A percentile compares a stretch with the other conserved stretches of the same genome.
phyloP scores from a whole-genome alignment of 2,113 vertebrate genomes.

The Raja brachyura region DNA sequence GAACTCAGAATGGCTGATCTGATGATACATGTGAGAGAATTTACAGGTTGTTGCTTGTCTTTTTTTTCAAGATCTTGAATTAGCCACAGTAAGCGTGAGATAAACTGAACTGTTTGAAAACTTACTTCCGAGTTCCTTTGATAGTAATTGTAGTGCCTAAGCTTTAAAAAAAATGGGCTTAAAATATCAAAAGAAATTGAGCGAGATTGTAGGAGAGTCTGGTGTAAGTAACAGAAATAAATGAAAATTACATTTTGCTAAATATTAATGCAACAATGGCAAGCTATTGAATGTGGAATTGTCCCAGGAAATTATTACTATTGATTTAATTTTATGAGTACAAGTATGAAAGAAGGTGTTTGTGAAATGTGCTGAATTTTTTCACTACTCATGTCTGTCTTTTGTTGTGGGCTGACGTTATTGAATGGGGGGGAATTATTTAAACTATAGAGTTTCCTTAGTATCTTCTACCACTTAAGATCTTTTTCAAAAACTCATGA shows the following conservation, averaged over 20 bases:
- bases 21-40: conserved; percentile 36
- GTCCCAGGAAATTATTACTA: conserved; percentile 16
- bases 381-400: neutral
- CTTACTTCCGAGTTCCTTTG: conserved; percentile 6
- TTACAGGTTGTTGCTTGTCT: conserved; percentile 34
- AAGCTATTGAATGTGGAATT: conserved; percentile 31
- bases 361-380: neutral
- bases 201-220: neutral
- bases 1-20: conserved; percentile 36
- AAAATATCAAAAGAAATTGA: conserved; percentile 2
- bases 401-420: neutral
- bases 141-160: neutral
- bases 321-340: neutral
- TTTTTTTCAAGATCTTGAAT: conserved; percentile 34
- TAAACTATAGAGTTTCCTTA: neutral
- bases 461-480: neutral
- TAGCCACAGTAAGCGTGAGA: conserved; percentile 32
- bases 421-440: neutral
- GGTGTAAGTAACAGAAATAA: neutral
- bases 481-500: neutral
- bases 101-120: conserved; percentile 24
- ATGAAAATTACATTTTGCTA: conserved; percentile 2
- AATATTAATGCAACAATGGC: neutral
- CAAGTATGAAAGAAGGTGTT: neutral
- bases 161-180: neutral